A percentile compares a stretch with the other conserved stretches of the same genome.
These are phyloP conservation scores for Acropora yongei DNA, from an alignment of 64 coral and sea anemone genomes.

Conservation along the genomic window DNA sequence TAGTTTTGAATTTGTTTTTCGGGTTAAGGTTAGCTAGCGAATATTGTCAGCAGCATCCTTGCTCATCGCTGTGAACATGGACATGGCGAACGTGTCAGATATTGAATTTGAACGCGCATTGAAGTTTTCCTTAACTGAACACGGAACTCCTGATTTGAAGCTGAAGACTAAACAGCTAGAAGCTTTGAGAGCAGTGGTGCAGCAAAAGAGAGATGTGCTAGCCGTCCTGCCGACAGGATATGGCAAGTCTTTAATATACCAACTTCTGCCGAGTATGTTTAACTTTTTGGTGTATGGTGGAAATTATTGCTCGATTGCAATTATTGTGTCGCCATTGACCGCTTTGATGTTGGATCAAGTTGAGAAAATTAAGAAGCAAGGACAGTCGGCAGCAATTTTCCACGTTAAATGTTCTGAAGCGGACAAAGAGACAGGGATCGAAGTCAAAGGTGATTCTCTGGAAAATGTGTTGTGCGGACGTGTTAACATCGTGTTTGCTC, in stretches of 20 bases:
- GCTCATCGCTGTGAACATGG: too few relatives aligned
- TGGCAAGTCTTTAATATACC: background rate
- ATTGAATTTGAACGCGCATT: too few relatives aligned
- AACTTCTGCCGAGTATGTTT: background rate
- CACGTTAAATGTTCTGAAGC: background rate
- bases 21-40: too few relatives aligned
- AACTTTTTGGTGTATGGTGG: background rate
- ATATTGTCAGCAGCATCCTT: too few relatives aligned
- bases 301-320: conserved; percentile 14
- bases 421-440: background rate
- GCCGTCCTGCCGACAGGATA: too few relatives aligned
- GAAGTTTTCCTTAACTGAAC: background rate
- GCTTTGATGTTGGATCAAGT: conserved; percentile 24
- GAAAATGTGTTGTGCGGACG: conserved; percentile 12
- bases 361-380: conserved; percentile 22
- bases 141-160: background rate
- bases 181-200: background rate
- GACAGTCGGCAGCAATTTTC: conserved; percentile 6
- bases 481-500: background rate
- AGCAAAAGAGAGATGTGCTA: background rate
- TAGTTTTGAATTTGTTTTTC: too few relatives aligned
- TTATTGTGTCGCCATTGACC: conserved; percentile 21
- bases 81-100: too few relatives aligned
- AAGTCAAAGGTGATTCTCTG: background rate
- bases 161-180: background rate